These are phyloP conservation scores for Sminthurinus aureus DNA, from an alignment of 2,888 invertebrate genomes.

Conservation along the genomic window DNA sequence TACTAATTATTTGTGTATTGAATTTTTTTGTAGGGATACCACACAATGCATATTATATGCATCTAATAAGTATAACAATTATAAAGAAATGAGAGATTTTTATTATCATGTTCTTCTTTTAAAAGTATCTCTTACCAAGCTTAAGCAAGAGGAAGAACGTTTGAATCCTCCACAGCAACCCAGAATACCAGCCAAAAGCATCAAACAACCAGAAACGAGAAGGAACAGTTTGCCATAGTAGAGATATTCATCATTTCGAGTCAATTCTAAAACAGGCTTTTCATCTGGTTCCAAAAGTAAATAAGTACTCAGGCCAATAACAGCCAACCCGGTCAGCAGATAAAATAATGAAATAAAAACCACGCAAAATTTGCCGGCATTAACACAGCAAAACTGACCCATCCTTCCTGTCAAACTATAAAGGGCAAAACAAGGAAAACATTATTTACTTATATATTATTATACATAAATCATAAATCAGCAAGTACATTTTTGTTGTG, in stretches of 20 bases:
- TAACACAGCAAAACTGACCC: conserved; percentile 56
- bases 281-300: conserved; percentile 51
- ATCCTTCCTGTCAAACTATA: conserved; percentile 33
- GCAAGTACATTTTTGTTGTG: not conserved
- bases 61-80: too few relatives aligned
- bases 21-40: not conserved
- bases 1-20: not conserved
- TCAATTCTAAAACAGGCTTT: conserved; percentile 50
- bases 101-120: too few relatives aligned
- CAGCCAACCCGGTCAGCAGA: conserved; percentile 55
- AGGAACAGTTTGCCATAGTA: conserved; percentile 57
- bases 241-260: conserved; percentile 54
- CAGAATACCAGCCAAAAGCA: conserved; percentile 56
- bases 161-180: conserved; percentile 58
- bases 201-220: conserved; percentile 54
- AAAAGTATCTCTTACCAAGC: too few relatives aligned
- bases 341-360: conserved; percentile 57
- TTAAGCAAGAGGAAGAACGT: conserved; percentile 55
- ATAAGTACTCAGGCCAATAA: conserved; percentile 55
- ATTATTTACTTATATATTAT: too few relatives aligned
- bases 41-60: not conserved
- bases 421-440: not conserved
- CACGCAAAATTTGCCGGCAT: conserved; percentile 55
- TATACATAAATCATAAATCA: not conserved
- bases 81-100: too few relatives aligned